phyloP scores from a whole-genome alignment of 2,113 vertebrate species.

The Tupaia chinensis region DNA sequence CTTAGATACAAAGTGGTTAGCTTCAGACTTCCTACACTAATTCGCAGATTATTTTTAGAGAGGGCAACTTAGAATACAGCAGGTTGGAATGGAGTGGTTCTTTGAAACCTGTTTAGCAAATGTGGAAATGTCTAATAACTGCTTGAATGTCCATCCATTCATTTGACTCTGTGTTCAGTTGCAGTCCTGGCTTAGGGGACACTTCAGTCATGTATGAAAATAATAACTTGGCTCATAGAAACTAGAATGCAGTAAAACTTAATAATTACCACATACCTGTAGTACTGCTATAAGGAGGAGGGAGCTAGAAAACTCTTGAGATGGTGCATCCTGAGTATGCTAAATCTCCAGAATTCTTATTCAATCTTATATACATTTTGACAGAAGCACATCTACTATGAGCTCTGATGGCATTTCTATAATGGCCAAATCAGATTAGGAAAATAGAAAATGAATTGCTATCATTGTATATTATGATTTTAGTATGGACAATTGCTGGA shows the following conservation, averaged over 20 bases:
- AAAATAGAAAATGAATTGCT: slow-evolving; percentile 43
- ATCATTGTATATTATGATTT: background rate
- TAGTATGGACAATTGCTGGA: slow-evolving; percentile 40
- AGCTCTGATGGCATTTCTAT: background rate
- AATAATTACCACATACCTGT: background rate
- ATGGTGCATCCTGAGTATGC: background rate
- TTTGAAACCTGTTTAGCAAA: slow-evolving; percentile 5
- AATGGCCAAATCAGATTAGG: background rate
- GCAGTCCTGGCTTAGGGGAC: slow-evolving; percentile 31
- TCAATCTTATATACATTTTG: background rate
- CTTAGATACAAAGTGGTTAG: background rate
- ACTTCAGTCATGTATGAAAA: background rate
- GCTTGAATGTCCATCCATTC: background rate
- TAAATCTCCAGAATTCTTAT: background rate
- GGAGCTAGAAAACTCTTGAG: background rate
- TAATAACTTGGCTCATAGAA: background rate
- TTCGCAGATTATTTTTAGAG: background rate
- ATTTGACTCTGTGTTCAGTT: background rate
- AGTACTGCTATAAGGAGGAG: background rate
- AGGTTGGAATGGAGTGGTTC: background rate
- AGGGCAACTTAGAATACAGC: background rate
- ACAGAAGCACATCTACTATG: background rate
- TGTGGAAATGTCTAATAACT: slow-evolving; percentile 5
- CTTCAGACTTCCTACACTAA: background rate
- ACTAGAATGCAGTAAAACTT: background rate